Percentiles rank a stretch among this genome's conserved stretches.
Conservation (phyloP, 1,140 invertebrate genomes). For the Temnothorax curvispinosus region DNA sequence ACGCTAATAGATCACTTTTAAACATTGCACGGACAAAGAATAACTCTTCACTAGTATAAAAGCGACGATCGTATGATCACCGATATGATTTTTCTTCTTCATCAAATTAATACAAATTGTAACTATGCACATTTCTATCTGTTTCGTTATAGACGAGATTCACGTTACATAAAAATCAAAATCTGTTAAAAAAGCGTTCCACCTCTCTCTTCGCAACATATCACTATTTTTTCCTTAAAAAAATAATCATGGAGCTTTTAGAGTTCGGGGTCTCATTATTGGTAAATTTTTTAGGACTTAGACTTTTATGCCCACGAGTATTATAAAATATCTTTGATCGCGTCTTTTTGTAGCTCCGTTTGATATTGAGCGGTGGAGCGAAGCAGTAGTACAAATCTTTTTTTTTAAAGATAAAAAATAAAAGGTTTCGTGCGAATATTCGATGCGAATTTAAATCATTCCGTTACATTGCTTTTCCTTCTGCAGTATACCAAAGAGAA, state of each 20-base stretch:
- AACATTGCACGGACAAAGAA: background rate
- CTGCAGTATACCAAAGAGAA: background rate
- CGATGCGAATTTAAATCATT: background rate
- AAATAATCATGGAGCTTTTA: background rate
- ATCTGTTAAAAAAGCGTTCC: background rate
- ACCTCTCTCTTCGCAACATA: background rate
- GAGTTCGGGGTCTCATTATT: background rate
- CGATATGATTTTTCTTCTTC: constrained; percentile 14
- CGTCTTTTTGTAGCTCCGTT: background rate
- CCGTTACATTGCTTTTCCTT: background rate
- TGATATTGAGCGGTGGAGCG: background rate
- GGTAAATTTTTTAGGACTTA: background rate
- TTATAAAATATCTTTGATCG: background rate
- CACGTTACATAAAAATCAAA: background rate
- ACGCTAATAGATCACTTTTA: constrained; percentile 5
- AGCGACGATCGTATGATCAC: background rate
- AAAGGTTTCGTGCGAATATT: background rate
- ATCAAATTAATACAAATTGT: background rate
- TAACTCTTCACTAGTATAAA: constrained; percentile 31
- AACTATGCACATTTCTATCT: background rate
- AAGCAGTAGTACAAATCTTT: background rate
- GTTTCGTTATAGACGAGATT: background rate
- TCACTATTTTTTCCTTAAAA: constrained; percentile 1
- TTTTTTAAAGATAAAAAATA: constrained; percentile 1
- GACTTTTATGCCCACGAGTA: background rate